Evolutionary conservation across 2,797 vertebrate genomes (phyloP).

Genomic region (Morus bassanus): DNA sequence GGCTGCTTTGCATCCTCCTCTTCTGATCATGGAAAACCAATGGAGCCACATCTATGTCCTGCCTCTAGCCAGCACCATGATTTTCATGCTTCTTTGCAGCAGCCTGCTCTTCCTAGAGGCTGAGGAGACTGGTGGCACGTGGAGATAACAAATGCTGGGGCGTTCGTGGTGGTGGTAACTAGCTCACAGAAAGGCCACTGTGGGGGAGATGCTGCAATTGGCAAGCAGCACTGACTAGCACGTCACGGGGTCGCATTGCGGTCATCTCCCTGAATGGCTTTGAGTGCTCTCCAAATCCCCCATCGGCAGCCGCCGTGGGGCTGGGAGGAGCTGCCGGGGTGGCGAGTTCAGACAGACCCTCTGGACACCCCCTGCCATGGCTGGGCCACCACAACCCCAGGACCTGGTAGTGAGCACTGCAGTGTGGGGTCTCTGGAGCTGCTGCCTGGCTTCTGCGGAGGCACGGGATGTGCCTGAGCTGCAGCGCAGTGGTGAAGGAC

Average conservation of each 20-base stretch:
- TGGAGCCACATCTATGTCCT: not conserved
- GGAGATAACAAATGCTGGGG: not conserved
- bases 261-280: not conserved
- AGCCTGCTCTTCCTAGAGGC: not conserved
- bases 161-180: rapidly evolving
- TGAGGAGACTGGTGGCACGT: rapidly evolving
- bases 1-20: not conserved
- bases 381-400: rapidly evolving
- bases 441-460: too few species aligned
- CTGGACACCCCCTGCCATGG: not conserved
- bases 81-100: not conserved
- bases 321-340: rapidly evolving
- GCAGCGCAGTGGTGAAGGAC: rapidly evolving
- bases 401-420: rapidly evolving
- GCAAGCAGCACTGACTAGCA: not conserved
- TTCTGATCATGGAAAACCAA: rapidly evolving
- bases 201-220: not conserved
- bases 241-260: rapidly evolving
- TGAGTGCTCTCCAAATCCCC: not conserved
- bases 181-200: rapidly evolving
- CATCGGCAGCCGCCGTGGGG: rapidly evolving
- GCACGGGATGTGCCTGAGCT: not conserved
- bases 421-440: not conserved
- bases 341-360: not conserved
- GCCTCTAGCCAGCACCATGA: rapidly evolving